Evolutionary conservation across 2,113 vertebrate species (phyloP), one percentile per base, ranked within the genome.

Genomic region (Macquaria australasica): DNA sequence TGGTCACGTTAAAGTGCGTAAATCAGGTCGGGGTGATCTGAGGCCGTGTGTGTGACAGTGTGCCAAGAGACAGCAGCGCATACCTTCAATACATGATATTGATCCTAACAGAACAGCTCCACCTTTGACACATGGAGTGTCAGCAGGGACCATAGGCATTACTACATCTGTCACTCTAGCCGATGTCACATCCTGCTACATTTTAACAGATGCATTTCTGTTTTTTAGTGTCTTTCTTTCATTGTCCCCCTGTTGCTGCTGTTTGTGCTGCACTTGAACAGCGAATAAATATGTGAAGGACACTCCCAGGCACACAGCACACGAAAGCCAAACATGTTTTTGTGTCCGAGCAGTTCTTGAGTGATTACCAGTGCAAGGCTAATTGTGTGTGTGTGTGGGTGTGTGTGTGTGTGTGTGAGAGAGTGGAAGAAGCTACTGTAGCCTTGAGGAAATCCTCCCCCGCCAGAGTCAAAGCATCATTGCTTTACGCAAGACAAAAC

Each of bases 401-500:
- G 62, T 64, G 43, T 34, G 81, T 37, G 77, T 83, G 90, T 64
- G 43, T 41, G 79, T 31, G 77, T 81, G 88, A 58, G 43, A 34
- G 79, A 43, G 78, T 83, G 91, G 88, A 91, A 92, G 90, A 90
- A 89, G 88, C 86, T 71, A 84, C 89, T 55, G 82, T 81, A 62
- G 91, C 82, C 87, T 88, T 86, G 86, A 94, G 93, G 93, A 94
- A 94, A 94, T 94, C 93, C 92, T 93, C 89, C 77, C 86, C 70
- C 1, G 43, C 60, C 77, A 66, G 79, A 93, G 91, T 91, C 93
- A 93, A 94, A 91, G 90, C 90, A 93, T 87, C 89, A 76, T 66
- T 66, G 78, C 80, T 79, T 73, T 75, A 81, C 62, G 41, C 81
- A 79, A 87, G 92, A 93, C 85, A 89, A 91, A 92, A 89, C 79